phyloP scores from a whole-genome alignment of 2,888 invertebrate genomes.

The Salpingus planirostris region DNA sequence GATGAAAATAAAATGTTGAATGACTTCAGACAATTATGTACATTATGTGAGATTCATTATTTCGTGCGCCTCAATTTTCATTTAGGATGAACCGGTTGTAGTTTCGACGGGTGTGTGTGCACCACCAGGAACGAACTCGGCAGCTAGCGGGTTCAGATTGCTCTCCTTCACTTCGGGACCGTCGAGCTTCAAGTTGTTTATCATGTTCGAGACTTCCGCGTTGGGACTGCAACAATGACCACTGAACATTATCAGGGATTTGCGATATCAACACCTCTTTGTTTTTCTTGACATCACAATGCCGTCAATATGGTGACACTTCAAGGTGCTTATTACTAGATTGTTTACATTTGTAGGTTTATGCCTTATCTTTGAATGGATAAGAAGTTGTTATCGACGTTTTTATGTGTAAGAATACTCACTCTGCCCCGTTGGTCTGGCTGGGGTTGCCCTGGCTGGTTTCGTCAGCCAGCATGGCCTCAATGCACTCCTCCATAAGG shows the following conservation, averaged over 20 bases:
- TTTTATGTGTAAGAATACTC: slow-evolving; percentile 7
- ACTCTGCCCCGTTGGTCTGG: slow-evolving; percentile 24
- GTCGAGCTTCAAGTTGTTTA: slow-evolving; percentile 33
- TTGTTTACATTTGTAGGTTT: too few relatives aligned
- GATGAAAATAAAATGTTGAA: slow-evolving; percentile 7
- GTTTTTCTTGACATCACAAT: too few relatives aligned
- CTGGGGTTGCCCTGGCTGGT: slow-evolving; percentile 42
- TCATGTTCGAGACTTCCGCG: slow-evolving; percentile 28
- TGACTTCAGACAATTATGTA: slow-evolving; percentile 12
- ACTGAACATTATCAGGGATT: too few relatives aligned
- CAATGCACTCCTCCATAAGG: slow-evolving; percentile 78
- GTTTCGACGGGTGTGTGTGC: slow-evolving; percentile 6
- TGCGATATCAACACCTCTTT: too few relatives aligned
- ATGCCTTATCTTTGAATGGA: too few relatives aligned
- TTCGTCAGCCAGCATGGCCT: slow-evolving; percentile 74
- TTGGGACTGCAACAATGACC: slow-evolving; percentile 17
- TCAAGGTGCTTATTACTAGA: too few relatives aligned
- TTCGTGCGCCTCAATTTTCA: slow-evolving; percentile 1
- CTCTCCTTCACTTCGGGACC: slow-evolving; percentile 49
- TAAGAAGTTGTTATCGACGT: too few relatives aligned
- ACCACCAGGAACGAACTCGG: slow-evolving; percentile 65
- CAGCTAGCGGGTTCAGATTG: slow-evolving; percentile 75
- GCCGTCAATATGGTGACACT: too few relatives aligned
- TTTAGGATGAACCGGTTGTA: slow-evolving; percentile 11
- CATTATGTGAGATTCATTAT: slow-evolving; percentile 12